These are phyloP conservation scores for Parazoanthus atlanticus DNA, from an alignment of 92 coral and sea anemone species.

Conservation along the genomic window DNA sequence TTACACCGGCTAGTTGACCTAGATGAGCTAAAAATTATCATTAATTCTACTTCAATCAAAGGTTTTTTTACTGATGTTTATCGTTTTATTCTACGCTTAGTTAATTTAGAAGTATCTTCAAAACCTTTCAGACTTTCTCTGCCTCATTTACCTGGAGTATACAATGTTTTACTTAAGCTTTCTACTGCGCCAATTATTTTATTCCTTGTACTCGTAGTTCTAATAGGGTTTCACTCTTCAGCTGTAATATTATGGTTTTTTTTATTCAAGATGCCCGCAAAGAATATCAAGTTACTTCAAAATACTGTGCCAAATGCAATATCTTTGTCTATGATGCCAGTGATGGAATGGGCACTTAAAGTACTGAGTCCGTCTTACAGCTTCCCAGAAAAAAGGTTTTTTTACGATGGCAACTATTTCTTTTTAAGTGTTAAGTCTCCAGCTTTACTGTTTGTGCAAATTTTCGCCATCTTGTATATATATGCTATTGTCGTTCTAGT, in stretches of 20 bases:
- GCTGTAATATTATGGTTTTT: not conserved
- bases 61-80: not conserved
- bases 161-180: not conserved
- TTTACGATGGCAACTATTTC: constrained; percentile 20
- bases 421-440: not conserved
- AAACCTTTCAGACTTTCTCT: not conserved
- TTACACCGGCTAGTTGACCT: not conserved
- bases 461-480: not conserved
- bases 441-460: not conserved
- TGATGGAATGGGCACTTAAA: constrained; percentile 21
- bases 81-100: not conserved
- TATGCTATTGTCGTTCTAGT: not conserved
- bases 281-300: not conserved
- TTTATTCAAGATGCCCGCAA: not conserved
- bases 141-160: not conserved
- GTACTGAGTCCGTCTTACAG: constrained; percentile 12
- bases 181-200: not conserved
- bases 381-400: not conserved
- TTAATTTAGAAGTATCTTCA: constrained; percentile 4
- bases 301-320: not conserved
- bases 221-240: not conserved
- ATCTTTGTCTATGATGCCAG: constrained; percentile 2
- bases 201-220: not conserved
- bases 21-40: not conserved
- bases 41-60: too few relatives aligned